Base-by-base conservation (phyloP, 2,113 vertebrate species). In the Neogobius melanostomus region DNA sequence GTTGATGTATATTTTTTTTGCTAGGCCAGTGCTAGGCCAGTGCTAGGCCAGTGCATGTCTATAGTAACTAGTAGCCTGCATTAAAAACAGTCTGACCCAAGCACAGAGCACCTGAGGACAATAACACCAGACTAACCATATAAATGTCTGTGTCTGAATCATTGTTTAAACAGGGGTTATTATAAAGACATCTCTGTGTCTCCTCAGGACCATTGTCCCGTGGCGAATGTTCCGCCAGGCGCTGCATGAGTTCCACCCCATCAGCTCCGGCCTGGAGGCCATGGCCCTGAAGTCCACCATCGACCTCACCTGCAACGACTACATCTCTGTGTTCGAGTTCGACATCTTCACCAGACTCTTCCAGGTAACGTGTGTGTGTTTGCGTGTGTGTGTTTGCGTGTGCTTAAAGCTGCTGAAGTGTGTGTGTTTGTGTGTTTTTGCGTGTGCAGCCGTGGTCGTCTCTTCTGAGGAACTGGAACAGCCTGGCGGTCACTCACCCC, bases 231-330 rank as follows among this genome's bases (percentile, higher is more conserved):
- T 99, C 81, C 93, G 97, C 0, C 98, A 98, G 85, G 95, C 97
- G 5, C 89, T 99, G 17, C 95, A 99, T 0, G 97, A 99, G 80
- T 98, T 99, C 16, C 98, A 99, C 68, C 96, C 97, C 0, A 99
- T 99, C 90, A 98, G 96, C 85, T 98, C 96, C 0, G 98, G 98
- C 8, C 90, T 99, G 77, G 98, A 99, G 74, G 98, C 98, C 86
- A 99, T 99, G 98, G 98, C 98, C 53, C 91, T 99, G 17, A 99
- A 99, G 75, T 99, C 98, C 59, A 99, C 98, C 6, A 99, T 99
- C 36, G 98, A 99, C 91, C 91, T 99, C 79, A 98, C 98, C 0
- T 99, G 98, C 92, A 99, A 99, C 14, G 98, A 99, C 84, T 99
- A 97, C 93, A 99, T 99, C 90, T 99, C 98, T 0, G 97, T 99